Evolutionary conservation across 23 tunicate species (phyloP).

Genomic region (Corella eumyota): DNA sequence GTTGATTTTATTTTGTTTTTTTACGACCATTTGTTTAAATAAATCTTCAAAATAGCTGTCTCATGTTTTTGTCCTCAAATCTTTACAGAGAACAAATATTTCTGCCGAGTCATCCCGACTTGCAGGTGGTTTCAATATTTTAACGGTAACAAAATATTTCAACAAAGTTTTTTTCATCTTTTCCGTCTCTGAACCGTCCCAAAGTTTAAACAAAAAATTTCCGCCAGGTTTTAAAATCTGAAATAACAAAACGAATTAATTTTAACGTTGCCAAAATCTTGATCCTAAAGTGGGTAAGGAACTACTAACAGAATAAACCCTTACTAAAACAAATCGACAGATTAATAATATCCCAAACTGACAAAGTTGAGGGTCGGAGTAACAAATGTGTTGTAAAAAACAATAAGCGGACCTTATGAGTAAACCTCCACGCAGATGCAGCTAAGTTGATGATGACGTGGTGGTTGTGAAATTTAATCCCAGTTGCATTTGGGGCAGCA

Average conservation of each 20-base stretch:
- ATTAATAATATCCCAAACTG: not conserved
- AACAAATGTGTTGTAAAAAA: not conserved
- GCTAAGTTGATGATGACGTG: slow-evolving; percentile 12
- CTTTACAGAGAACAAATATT: slow-evolving; percentile 49
- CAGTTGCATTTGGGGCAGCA: slow-evolving; percentile 74
- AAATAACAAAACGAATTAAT: not conserved
- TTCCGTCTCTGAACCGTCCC: slow-evolving; percentile 22
- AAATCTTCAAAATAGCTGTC: too few relatives aligned
- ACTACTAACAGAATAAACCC: too few relatives aligned
- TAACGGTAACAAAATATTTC: slow-evolving; percentile 19
- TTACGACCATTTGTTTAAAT: too few relatives aligned
- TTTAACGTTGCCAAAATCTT: not conserved
- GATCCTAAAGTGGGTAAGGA: not conserved
- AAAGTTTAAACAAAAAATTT: slow-evolving; percentile 41
- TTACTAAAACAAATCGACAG: too few relatives aligned
- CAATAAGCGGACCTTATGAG: slow-evolving; percentile 14
- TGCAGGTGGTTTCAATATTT: slow-evolving; percentile 47
- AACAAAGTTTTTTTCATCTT: slow-evolving; percentile 10
- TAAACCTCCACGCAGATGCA: slow-evolving; percentile 24
- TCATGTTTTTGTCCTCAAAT: slow-evolving; percentile 9
- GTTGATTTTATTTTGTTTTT: too few relatives aligned
- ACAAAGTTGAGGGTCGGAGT: not conserved
- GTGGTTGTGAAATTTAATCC: slow-evolving; percentile 32
- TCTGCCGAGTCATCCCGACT: slow-evolving; percentile 71
- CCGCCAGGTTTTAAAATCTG: slow-evolving; percentile 45